Percentiles rank a stretch among this genome's conserved stretches.
phyloP scores from a whole-genome alignment of 1,140 invertebrate species.

The Oryctes rhinoceros region DNA sequence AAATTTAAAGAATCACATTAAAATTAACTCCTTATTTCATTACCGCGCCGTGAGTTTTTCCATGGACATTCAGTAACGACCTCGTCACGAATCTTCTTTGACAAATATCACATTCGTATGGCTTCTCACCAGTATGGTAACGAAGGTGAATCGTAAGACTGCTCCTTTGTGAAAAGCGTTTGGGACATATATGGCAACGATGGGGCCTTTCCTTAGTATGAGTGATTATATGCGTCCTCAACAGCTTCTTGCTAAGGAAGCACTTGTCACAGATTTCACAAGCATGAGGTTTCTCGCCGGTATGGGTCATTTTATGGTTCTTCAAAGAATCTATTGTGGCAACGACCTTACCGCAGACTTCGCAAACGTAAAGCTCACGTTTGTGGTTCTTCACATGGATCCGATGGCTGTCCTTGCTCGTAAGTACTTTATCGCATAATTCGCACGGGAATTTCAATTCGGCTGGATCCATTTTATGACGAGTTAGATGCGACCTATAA shows the following conservation, averaged over 20 bases:
- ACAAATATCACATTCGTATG: conserved; percentile 60
- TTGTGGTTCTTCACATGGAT: conserved; percentile 71
- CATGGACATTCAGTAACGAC: conserved; percentile 35
- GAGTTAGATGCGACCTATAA: neutral
- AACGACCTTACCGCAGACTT: conserved; percentile 59
- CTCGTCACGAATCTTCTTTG: conserved; percentile 64
- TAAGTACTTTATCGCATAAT: conserved; percentile 75
- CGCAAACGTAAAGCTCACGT: conserved; percentile 59
- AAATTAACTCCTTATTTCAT: conserved; percentile 51
- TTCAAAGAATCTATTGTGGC: conserved; percentile 68
- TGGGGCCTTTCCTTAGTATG: conserved; percentile 62
- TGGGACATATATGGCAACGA: conserved; percentile 67
- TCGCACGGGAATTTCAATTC: conserved; percentile 63
- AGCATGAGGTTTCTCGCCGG: conserved; percentile 49
- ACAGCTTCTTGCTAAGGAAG: neutral
- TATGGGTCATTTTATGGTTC: conserved; percentile 46
- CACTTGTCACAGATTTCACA: conserved; percentile 47
- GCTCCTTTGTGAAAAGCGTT: conserved; percentile 64
- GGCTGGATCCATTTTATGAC: neutral
- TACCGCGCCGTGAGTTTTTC: conserved; percentile 52
- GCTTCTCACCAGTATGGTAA: conserved; percentile 55
- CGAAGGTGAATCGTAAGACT: conserved; percentile 61
- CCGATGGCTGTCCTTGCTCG: conserved; percentile 68
- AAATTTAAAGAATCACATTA: too few relatives aligned
- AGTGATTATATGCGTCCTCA: conserved; percentile 23